These are phyloP conservation scores for Saccopteryx leptura DNA, from an alignment of 2,113 vertebrate genomes.

Conservation along the genomic window DNA sequence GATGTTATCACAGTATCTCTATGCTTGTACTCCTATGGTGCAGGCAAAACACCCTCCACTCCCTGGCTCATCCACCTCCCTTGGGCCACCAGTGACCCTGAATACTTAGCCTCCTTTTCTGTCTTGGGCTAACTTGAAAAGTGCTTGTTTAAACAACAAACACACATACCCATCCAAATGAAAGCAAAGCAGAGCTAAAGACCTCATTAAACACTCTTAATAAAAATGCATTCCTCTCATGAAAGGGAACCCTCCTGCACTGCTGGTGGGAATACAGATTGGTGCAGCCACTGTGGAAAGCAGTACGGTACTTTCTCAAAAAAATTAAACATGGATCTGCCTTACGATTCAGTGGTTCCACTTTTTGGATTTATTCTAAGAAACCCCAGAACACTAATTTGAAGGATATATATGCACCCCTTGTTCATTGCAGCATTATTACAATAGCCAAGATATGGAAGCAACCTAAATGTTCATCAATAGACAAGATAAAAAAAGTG, in stretches of 20 bases:
- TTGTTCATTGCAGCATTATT: not conserved
- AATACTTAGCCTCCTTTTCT: not conserved
- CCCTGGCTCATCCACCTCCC: not conserved
- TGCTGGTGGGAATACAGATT: not conserved
- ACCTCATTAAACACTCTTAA: not conserved
- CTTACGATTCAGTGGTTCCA: not conserved
- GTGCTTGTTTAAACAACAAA: not conserved
- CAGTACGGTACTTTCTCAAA: not conserved
- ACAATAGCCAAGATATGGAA: not conserved
- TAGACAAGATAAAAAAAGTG: not conserved
- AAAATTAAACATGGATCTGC: not conserved
- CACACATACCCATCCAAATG: not conserved
- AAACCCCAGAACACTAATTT: not conserved
- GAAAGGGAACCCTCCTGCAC: not conserved
- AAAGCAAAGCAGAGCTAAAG: not conserved
- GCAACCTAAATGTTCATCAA: not conserved
- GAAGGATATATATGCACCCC: not conserved
- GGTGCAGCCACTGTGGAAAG: not conserved
- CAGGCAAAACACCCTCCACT: rapidly evolving
- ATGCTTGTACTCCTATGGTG: rapidly evolving
- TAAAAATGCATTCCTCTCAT: not conserved
- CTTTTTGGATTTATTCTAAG: not conserved
- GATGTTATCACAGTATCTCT: rapidly evolving
- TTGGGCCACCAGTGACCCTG: not conserved
- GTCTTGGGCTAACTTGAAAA: not conserved